Base-by-base conservation (phyloP, 2,888 invertebrate species). In the Clusia tigrina region DNA sequence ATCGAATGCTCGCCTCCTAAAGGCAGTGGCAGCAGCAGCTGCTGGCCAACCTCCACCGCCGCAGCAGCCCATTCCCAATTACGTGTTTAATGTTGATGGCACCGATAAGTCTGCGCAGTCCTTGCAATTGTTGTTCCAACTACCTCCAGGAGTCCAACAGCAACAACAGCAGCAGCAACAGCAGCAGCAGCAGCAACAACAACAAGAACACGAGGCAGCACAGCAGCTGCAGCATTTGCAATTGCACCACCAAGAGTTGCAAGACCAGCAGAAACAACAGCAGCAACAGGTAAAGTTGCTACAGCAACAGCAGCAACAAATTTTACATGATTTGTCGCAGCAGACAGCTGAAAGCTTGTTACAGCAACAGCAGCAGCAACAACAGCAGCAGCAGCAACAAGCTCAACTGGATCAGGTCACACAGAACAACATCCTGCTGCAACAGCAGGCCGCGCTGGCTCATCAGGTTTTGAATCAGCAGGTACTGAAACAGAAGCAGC, bases 41-140 rank as follows among this genome's bases (percentile, higher is more conserved):
- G 77, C 77, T 22, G 74, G 74, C 62, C 78, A 74, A 66, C 75
- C 73, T 48, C 78, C 66, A 55, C 73, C 69, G 46, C 63, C 57
- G 22, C 65, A 65, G 18, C 71, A 75, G 63, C 80, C 83, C 54
- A 75, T 80, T 55, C 75, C 82, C 22, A 83, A 83, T 65, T 84
- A 81, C 71, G 81, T 84, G 26, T 84, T 84, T 58, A 84, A 84
- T 69, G 81, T 84, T 25, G 84, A 83, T 60, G 75, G 74, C 6
- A 73, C 78, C 6, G 84, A 84, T 48, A 83, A 84, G 62, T 79
- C 80, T 53, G 77, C 84, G 3, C 80, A 81, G 54, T 83, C 84
- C 9, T 70, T 84, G 62, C 84, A 84, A 70, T 71, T 84, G 58
- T 69, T 84, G 15, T 84, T 83, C 67, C 84, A 84, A 73, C 63